Evolutionary conservation across 2,113 vertebrate genomes (phyloP).

Genomic region (Thinocorus orbignyianus): DNA sequence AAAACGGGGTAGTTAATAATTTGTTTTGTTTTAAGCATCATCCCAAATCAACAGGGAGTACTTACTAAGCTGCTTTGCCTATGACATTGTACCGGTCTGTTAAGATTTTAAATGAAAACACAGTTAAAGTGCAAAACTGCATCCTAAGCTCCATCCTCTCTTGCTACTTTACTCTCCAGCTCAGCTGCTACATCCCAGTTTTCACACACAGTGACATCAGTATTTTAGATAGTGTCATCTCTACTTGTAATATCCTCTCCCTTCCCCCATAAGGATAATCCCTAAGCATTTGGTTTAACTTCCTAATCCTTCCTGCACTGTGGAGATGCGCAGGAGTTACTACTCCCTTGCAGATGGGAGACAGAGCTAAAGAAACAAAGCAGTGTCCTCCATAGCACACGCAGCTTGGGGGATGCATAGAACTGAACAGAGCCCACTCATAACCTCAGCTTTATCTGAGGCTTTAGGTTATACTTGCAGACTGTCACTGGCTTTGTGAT

Average conservation of each 20-base stretch:
- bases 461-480: background rate
- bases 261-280: background rate
- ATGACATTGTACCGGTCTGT: background rate
- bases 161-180: background rate
- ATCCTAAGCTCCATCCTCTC: background rate
- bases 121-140: background rate
- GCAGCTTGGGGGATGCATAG: too few species aligned
- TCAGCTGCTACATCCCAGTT: background rate
- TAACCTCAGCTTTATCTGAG: background rate
- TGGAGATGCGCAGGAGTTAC: background rate
- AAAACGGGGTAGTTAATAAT: background rate
- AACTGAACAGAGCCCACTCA: background rate
- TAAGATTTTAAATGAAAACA: slow-evolving; percentile 4
- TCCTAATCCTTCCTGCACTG: background rate
- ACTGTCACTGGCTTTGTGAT: background rate
- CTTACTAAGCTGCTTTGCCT: slow-evolving; percentile 17
- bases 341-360: background rate
- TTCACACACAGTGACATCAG: background rate
- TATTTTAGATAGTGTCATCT: background rate
- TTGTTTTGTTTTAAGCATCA: background rate
- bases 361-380: background rate
- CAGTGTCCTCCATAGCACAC: fast-evolving
- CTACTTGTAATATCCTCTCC: background rate
- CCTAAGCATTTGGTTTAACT: background rate
- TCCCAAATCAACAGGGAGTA: background rate